phyloP scores from a whole-genome alignment of 2,888 invertebrate genomes.

The Sinodicranocentrus sp. region DNA sequence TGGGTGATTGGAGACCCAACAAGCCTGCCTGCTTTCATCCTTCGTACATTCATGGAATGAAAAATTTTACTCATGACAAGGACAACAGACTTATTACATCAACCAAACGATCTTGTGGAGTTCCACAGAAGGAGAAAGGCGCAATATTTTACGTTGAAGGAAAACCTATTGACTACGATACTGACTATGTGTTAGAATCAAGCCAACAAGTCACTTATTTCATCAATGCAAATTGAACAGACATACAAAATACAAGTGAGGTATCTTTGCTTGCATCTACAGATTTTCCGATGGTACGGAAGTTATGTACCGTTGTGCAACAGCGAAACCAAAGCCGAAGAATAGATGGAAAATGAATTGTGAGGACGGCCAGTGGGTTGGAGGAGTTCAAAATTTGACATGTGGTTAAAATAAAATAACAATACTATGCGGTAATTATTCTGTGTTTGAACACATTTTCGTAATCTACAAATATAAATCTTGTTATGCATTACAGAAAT shows the following conservation, averaged over 20 bases:
- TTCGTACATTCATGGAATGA: constrained; percentile 71
- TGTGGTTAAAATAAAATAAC: constrained; percentile 77
- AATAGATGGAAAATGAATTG: constrained; percentile 91
- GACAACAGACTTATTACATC: constrained; percentile 58
- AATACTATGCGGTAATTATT: too few relatives aligned
- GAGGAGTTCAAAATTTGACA: constrained; percentile 83
- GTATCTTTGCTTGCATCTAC: background rate
- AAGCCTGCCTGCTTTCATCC: constrained; percentile 84
- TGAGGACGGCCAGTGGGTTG: constrained; percentile 91
- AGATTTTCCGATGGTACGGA: constrained; percentile 89
- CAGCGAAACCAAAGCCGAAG: constrained; percentile 77
- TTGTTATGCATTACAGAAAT: constrained; percentile 38
- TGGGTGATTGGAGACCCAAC: constrained; percentile 89
- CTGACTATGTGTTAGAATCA: constrained; percentile 79
- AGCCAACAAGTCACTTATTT: background rate
- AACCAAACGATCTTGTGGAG: constrained; percentile 81
- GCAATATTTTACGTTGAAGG: constrained; percentile 86
- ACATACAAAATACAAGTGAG: background rate
- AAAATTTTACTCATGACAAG: constrained; percentile 62
- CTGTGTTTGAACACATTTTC: too few relatives aligned
- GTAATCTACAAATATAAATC: background rate
- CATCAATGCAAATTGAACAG: background rate
- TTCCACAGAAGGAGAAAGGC: constrained; percentile 86
- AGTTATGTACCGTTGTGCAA: constrained; percentile 87
- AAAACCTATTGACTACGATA: constrained; percentile 83